Evolutionary conservation across 2,113 vertebrate species (phyloP).

Genomic region (Hemiscyllium ocellatum): DNA sequence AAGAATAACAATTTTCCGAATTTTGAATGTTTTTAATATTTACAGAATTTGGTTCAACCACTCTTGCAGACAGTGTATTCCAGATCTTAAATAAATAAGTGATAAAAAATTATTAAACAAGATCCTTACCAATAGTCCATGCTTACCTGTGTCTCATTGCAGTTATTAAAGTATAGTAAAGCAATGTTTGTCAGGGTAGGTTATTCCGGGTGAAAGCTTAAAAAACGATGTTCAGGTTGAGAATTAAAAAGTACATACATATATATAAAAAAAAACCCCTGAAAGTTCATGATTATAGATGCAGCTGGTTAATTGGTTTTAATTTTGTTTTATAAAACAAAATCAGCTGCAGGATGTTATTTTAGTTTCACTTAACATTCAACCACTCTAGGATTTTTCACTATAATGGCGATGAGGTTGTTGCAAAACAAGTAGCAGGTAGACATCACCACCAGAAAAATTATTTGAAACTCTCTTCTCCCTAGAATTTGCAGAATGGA

Average conservation of each 20-base stretch:
- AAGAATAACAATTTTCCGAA: neutral
- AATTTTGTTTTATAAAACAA: neutral
- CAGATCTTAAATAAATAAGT: neutral
- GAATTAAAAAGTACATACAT: too few species aligned
- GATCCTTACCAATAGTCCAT: neutral
- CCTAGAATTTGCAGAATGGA: neutral
- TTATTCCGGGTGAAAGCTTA: neutral
- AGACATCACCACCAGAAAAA: neutral
- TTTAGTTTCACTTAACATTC: neutral
- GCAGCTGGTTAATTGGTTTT: neutral
- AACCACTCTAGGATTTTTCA: neutral
- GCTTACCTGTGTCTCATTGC: neutral
- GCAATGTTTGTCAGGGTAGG: neutral
- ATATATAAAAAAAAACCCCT: neutral
- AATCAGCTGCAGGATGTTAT: neutral
- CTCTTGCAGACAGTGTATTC: neutral
- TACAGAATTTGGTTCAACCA: neutral
- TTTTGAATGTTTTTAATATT: neutral
- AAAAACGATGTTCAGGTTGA: neutral
- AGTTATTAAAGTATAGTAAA: neutral
- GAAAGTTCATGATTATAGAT: neutral
- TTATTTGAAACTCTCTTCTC: neutral
- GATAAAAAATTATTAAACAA: neutral
- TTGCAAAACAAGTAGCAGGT: neutral
- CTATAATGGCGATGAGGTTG: neutral